A percentile compares a stretch with the other conserved stretches of the same genome.
These are phyloP conservation scores for Varroa destructor DNA, from an alignment of 1,140 invertebrate genomes.

Conservation along the genomic window DNA sequence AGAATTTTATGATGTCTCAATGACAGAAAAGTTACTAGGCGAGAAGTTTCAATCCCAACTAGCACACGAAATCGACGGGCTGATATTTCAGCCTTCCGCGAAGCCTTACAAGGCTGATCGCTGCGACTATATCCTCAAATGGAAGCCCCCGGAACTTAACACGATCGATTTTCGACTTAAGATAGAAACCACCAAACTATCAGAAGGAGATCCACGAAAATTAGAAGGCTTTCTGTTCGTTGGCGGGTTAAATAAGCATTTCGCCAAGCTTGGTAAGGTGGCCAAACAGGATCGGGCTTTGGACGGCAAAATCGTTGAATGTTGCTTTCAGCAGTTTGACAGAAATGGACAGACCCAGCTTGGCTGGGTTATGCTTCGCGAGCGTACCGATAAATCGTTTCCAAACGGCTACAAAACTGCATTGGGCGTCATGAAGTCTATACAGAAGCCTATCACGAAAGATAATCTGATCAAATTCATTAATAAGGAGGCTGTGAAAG, in stretches of 20 bases:
- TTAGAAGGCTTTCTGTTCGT: slow-evolving; percentile 37
- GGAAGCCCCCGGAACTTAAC: slow-evolving; percentile 87
- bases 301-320: slow-evolving; percentile 92
- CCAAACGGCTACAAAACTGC: slow-evolving; percentile 79
- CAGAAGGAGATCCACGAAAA: slow-evolving; percentile 50
- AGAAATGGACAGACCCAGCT: slow-evolving; percentile 45
- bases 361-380: slow-evolving; percentile 83
- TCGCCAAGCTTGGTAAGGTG: slow-evolving; percentile 37
- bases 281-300: slow-evolving; percentile 59
- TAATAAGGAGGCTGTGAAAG: not conserved
- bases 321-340: slow-evolving; percentile 48
- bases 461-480: slow-evolving; percentile 62
- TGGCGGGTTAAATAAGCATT: slow-evolving; percentile 32
- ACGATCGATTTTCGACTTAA: slow-evolving; percentile 88
- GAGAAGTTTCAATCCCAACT: slow-evolving; percentile 72
- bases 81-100: slow-evolving; percentile 87
- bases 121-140: slow-evolving; percentile 78
- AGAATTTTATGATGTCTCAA: slow-evolving; percentile 68
- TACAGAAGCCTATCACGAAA: slow-evolving; percentile 64
- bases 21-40: slow-evolving; percentile 52
- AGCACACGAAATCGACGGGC: slow-evolving; percentile 86
- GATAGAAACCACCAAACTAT: slow-evolving; percentile 55
- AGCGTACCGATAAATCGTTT: slow-evolving; percentile 89
- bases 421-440: slow-evolving; percentile 50
- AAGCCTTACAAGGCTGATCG: slow-evolving; percentile 54